phyloP scores from a whole-genome alignment of 1,140 invertebrate genomes.

The Ptiloglossa arizonensis region DNA sequence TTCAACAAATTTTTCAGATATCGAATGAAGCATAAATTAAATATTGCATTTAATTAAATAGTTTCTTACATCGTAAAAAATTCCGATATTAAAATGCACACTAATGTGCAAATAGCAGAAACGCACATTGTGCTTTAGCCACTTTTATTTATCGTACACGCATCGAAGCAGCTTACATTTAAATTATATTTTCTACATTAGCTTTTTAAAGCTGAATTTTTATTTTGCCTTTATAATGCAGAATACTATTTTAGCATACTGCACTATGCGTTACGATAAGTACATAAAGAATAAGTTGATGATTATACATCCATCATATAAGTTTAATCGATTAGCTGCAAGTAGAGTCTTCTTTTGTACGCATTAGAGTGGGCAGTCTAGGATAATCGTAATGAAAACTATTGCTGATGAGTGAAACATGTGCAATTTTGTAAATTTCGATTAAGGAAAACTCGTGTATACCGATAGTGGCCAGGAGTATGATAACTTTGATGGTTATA shows the following conservation, averaged over 20 bases:
- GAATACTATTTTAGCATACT: not conserved
- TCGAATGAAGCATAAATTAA: conserved; percentile 23
- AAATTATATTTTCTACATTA: not conserved
- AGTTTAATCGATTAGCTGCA: conserved; percentile 52
- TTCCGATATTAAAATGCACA: not conserved
- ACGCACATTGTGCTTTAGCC: conserved; percentile 34
- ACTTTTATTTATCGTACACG: conserved; percentile 53
- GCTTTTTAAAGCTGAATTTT: conserved; percentile 10
- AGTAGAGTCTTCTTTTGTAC: conserved; percentile 58
- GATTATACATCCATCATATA: conserved; percentile 59
- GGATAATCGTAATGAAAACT: conserved; percentile 58
- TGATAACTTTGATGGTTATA: conserved; percentile 75
- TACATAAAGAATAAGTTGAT: conserved; percentile 34
- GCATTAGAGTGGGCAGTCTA: conserved; percentile 79
- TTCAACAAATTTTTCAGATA: conserved; percentile 13
- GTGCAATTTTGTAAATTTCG: conserved; percentile 46
- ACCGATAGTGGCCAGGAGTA: conserved; percentile 67
- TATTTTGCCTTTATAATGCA: conserved; percentile 1
- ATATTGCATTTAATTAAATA: conserved; percentile 4
- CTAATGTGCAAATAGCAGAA: conserved; percentile 18
- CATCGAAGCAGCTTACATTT: conserved; percentile 26
- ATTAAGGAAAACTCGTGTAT: conserved; percentile 50
- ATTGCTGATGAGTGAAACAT: conserved; percentile 40
- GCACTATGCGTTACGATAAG: conserved; percentile 53
- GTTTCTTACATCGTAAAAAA: conserved; percentile 2